Percentiles rank a stretch among this genome's conserved stretches.
Conservation (phyloP, 2,888 invertebrate species). For the Pycnomerus fuliginosus region DNA sequence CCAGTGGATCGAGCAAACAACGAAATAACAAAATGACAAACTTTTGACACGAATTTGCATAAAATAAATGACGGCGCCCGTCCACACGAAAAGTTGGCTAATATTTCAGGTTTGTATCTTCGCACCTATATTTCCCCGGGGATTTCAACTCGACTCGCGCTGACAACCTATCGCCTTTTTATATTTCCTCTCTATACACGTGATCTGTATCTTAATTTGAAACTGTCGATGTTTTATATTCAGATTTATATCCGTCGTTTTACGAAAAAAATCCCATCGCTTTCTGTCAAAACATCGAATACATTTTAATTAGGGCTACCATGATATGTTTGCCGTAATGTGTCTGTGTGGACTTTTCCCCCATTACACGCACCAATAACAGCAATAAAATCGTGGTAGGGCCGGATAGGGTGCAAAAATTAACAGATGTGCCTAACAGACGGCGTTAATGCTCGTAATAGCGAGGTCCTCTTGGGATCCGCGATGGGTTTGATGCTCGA, state of each 20-base stretch:
- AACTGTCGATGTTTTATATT: conserved; percentile 40
- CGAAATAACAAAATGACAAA: conserved; percentile 52
- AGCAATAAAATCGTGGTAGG: conserved; percentile 39
- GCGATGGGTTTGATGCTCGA: conserved; percentile 47
- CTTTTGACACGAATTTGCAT: conserved; percentile 55
- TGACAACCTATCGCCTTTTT: conserved; percentile 45
- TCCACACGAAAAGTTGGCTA: conserved; percentile 56
- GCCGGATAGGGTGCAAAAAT: conserved; percentile 51
- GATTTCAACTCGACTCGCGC: conserved; percentile 36
- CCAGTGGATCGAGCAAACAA: conserved; percentile 1
- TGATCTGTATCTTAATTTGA: conserved; percentile 47
- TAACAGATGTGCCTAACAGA: conserved; percentile 55
- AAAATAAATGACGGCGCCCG: conserved; percentile 55
- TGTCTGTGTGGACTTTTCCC: conserved; percentile 8
- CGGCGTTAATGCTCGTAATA: conserved; percentile 52
- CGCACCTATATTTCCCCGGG: conserved; percentile 51
- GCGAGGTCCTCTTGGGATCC: conserved; percentile 40
- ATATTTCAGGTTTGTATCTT: conserved; percentile 51
- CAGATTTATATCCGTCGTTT: too few species aligned
- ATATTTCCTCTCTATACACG: conserved; percentile 36
- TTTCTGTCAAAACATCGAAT: conserved; percentile 49
- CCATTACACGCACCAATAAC: not conserved
- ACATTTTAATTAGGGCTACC: conserved; percentile 51
- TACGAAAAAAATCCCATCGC: conserved; percentile 3
- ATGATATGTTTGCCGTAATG: conserved; percentile 39